Evolutionary conservation across 2,113 vertebrate species (phyloP).

Genomic region (Ursus arctos): DNA sequence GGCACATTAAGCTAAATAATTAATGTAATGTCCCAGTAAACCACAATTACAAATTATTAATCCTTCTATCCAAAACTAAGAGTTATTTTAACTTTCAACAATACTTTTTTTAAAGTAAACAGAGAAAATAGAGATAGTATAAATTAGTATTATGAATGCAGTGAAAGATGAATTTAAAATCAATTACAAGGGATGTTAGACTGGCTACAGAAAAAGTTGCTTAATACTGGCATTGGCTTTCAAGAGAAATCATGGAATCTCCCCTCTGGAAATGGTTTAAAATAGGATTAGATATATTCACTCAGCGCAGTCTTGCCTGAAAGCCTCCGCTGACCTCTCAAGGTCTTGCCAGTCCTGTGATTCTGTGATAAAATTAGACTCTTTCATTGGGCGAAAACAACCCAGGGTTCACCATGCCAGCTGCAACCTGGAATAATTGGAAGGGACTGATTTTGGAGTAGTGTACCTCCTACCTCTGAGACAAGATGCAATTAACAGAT

Average conservation of each 20-base stretch:
- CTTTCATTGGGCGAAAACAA: slow-evolving; percentile 81
- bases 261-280: slow-evolving; percentile 68
- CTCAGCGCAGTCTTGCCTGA: slow-evolving; percentile 58
- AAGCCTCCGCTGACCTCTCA: slow-evolving; percentile 74
- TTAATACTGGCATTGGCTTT: slow-evolving; percentile 61
- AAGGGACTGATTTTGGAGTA: slow-evolving; percentile 78
- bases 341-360: slow-evolving; percentile 79
- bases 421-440: slow-evolving; percentile 84
- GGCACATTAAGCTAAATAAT: not conserved
- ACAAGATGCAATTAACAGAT: slow-evolving; percentile 83
- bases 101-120: not conserved
- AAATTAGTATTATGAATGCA: slow-evolving; percentile 22
- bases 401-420: slow-evolving; percentile 77
- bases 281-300: slow-evolving; percentile 74
- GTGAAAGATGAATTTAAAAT: slow-evolving; percentile 62
- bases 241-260: slow-evolving; percentile 63
- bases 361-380: slow-evolving; percentile 83
- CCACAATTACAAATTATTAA: not conserved
- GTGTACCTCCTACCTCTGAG: slow-evolving; percentile 79
- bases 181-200: slow-evolving; percentile 27
- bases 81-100: slow-evolving; percentile 19
- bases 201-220: slow-evolving; percentile 6
- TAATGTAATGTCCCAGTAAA: not conserved
- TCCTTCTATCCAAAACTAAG: not conserved
- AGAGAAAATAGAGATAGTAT: not conserved